Evolutionary conservation across 1,140 invertebrate species (phyloP).

Genomic region (Goniozus legneri): DNA sequence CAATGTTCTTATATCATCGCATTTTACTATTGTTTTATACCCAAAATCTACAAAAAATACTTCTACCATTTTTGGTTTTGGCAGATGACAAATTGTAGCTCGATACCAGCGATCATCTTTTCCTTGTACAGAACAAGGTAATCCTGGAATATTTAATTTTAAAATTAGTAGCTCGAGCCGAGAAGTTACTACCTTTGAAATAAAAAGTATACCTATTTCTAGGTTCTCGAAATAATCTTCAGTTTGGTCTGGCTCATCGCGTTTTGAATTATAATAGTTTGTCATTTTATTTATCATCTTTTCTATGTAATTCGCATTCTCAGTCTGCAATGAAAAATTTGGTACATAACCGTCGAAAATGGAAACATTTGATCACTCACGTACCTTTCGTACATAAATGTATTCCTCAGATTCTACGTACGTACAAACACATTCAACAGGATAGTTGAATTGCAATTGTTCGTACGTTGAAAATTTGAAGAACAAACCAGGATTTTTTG

Average conservation of each 20-base stretch:
- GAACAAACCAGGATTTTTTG: constrained; percentile 23
- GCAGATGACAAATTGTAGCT: constrained; percentile 39
- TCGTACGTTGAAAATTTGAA: constrained; percentile 29
- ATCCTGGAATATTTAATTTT: constrained; percentile 39
- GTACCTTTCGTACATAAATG: constrained; percentile 48
- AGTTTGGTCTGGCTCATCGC: too few relatives aligned
- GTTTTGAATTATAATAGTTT: constrained; percentile 11
- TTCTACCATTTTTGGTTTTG: constrained; percentile 37
- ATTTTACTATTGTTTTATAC: constrained; percentile 31
- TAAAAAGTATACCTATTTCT: constrained; percentile 22
- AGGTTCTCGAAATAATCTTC: constrained; percentile 6
- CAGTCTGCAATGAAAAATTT: constrained; percentile 10
- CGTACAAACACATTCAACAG: constrained; percentile 20
- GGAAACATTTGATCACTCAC: too few relatives aligned
- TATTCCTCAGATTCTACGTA: constrained; percentile 33
- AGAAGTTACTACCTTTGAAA: constrained; percentile 3
- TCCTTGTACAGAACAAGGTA: constrained; percentile 48
- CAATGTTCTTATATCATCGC: constrained; percentile 34
- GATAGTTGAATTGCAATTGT: constrained; percentile 17
- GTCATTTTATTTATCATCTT: constrained; percentile 18
- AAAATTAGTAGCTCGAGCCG: too few relatives aligned
- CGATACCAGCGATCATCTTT: constrained; percentile 49
- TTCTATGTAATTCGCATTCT: background rate
- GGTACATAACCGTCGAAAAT: background rate
- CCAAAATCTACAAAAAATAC: constrained; percentile 57